Evolutionary conservation across 1,140 invertebrate genomes (phyloP), one percentile per base, ranked within the genome.

Genomic region (Pachyrhynchus sulphureomaculatus): DNA sequence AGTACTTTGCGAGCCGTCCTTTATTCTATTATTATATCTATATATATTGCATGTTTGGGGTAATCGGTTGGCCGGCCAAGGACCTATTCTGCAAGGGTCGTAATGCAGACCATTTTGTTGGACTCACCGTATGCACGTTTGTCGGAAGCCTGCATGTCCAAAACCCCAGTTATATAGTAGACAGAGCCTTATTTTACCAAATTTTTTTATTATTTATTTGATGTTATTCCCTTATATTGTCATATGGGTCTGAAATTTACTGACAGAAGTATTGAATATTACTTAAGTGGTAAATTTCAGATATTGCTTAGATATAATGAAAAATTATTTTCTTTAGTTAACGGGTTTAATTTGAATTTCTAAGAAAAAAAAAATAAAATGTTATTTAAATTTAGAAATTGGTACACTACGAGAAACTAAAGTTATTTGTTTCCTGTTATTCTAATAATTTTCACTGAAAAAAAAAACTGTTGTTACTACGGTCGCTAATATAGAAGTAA

Each of bases 41-140:
- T 61, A 58, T 70, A 63, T 68, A 66, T 75, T 74, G 75, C 75
- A 76, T 76, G 75, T 74, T 76, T 75, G 68, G 70, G 72, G 68
- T 70, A 64, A 70, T 62, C 71, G 69, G 72, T 71, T 72, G 74
- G 73, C 72, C 71, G 68, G 69, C 72, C 73, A 67, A n/a, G 72
- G 68, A 75, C 74, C 74, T 75, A 74, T 74, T 75, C 74, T 75
- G 74, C 72, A 65, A 64, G 53, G 66, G 68, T 68, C 66, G 49
- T 37, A 9, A 32, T 58, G 60, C 62, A 68, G 62, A 70, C 61
- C 52, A 55, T 62, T 34, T 65, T 49, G 54, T 65, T 70, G 66
- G 58, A 68, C 58, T 62, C 62, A 57, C 57, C 66, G 68, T 70
- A 70, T 70, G 68, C 68, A 70, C 68, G 68, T 70, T 66, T 70